Evolutionary conservation across 2,888 invertebrate genomes (phyloP), one percentile per base, ranked within the genome.

Genomic region (Caenorhabditis uteleia): DNA sequence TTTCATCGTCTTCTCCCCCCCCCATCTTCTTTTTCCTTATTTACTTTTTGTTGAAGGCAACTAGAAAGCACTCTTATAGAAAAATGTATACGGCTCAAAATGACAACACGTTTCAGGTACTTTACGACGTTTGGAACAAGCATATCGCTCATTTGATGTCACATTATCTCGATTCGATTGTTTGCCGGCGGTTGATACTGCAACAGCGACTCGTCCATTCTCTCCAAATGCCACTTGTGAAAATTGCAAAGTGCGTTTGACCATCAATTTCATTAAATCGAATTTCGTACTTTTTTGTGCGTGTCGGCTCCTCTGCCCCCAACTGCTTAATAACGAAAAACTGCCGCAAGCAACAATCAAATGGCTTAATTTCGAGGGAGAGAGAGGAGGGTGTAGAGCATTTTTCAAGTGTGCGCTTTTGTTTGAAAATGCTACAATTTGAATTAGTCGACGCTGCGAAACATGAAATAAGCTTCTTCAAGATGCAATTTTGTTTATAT

Each of bases 191-290:
- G 64, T 75, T 10, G 77, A 81, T 51, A 76, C 78, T 18, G 68
- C 75, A 16, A 67, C 77, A 46, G 80, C 82, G 23, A 82, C 82
- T 31, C 60, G 82, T 54, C 82, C 82, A 25, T 82, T 82, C 59
- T 81, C 80, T 16, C 82, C 82, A 25, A 82, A 82, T 57, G 80
- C 78, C 7, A 79, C 82, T 10, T 82, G 82, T 56, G 49, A 62
- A 23, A 74, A 77, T 47, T 82, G 82, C 72, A 77, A 77, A 66
- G 82, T 82, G 39, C 33, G 73, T 70, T n/a, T n/a, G n/a, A n/a
- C n/a, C n/a, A n/a, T n/a, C n/a, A n/a, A n/a, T n/a, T n/a, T n/a
- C n/a, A n/a, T n/a, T n/a, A n/a, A n/a, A n/a, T n/a, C n/a, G n/a
- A n/a, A n/a, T n/a, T n/a, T n/a, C n/a, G n/a, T n/a, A n/a, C n/a